Evolutionary conservation across 2,113 vertebrate genomes (phyloP).

Genomic region (Myotis davidii): DNA sequence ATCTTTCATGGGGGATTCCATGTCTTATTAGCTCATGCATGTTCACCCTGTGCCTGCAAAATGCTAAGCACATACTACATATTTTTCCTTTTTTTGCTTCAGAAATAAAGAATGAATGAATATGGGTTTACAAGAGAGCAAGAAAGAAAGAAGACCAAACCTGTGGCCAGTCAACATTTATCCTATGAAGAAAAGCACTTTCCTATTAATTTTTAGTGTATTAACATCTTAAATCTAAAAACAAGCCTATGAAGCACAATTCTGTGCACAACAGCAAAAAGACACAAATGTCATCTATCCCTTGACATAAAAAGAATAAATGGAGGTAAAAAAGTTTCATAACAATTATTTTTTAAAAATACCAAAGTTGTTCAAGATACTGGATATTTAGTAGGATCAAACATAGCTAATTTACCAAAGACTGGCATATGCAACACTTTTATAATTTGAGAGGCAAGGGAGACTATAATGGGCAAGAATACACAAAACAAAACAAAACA

Average conservation of each 20-base stretch:
- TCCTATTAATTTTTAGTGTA: background rate
- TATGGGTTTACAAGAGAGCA: background rate
- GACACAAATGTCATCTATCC: background rate
- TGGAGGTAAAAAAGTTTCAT: background rate
- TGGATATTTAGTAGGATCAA: background rate
- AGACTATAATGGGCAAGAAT: background rate
- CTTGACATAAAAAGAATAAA: background rate
- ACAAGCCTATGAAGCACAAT: background rate
- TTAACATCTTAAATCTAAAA: conserved; percentile 46
- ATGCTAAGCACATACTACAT: background rate
- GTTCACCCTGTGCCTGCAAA: background rate
- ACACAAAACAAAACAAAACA: too few species aligned
- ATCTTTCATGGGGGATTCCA: background rate
- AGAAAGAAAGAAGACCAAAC: background rate
- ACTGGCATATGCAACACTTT: background rate
- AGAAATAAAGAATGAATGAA: conserved; percentile 3
- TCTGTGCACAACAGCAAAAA: background rate
- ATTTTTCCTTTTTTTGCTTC: background rate
- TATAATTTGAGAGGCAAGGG: background rate
- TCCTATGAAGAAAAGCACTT: background rate
- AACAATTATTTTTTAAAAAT: background rate
- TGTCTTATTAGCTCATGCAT: background rate
- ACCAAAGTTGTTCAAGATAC: background rate
- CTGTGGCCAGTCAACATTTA: background rate
- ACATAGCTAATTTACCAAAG: background rate